Evolutionary conservation across 2,797 vertebrate species (phyloP).

Genomic region (Trachurus trachurus): DNA sequence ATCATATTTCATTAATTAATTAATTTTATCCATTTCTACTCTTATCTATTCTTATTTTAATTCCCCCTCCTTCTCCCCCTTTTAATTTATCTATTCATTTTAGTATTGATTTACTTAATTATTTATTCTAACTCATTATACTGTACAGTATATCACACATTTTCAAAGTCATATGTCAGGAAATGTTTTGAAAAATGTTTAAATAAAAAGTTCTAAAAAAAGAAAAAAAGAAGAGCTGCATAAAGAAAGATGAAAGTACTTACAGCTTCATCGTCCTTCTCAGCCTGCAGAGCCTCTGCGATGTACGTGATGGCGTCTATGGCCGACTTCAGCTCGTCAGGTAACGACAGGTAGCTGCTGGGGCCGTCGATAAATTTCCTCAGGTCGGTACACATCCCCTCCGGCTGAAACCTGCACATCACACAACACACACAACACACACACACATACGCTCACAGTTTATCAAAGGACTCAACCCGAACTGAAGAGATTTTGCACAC

Average conservation of each 20-base stretch:
- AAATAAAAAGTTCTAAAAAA: too few relatives aligned
- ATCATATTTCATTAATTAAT: too few relatives aligned
- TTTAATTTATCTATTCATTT: too few relatives aligned
- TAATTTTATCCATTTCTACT: too few relatives aligned
- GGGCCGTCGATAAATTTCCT: constrained; percentile 89
- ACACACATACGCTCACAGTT: background rate
- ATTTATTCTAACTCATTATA: too few relatives aligned
- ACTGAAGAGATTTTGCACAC: constrained; percentile 19
- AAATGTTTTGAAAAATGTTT: too few relatives aligned
- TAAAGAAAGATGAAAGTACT: constrained; percentile 47
- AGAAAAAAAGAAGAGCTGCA: background rate
- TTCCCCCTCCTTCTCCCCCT: too few relatives aligned
- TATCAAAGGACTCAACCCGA: background rate
- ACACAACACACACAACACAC: background rate
- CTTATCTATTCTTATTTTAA: too few relatives aligned
- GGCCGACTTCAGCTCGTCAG: constrained; percentile 88
- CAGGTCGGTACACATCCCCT: constrained; percentile 85
- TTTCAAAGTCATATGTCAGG: too few relatives aligned
- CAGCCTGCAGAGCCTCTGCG: constrained; percentile 89
- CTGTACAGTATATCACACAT: too few relatives aligned
- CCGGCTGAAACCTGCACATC: constrained; percentile 86
- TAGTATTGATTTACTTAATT: too few relatives aligned
- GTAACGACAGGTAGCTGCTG: constrained; percentile 85
- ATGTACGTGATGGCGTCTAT: constrained; percentile 89
- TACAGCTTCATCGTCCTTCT: constrained; percentile 90